These are phyloP conservation scores for Saxidomus purpurata DNA, from an alignment of 1,140 invertebrate genomes.

Conservation along the genomic window DNA sequence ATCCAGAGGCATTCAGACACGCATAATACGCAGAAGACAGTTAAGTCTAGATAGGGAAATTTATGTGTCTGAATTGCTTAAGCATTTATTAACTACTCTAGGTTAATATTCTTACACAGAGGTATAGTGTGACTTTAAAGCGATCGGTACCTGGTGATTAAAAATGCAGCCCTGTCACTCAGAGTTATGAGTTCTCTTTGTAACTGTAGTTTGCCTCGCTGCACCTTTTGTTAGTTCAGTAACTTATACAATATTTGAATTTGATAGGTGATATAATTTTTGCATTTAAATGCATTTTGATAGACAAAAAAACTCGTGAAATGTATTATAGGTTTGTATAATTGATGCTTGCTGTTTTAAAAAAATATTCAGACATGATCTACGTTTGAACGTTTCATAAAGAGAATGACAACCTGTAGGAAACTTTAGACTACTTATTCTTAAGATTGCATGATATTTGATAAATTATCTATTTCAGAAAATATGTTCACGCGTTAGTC, in stretches of 20 bases:
- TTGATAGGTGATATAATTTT: slow-evolving; percentile 46
- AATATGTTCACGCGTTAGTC: too few species aligned
- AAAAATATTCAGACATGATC: neutral
- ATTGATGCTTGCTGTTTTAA: slow-evolving; percentile 1
- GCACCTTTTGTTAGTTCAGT: slow-evolving; percentile 23
- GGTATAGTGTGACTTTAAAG: slow-evolving; percentile 1
- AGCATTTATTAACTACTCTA: neutral
- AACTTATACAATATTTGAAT: slow-evolving; percentile 28
- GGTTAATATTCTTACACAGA: neutral
- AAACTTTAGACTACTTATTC: too few species aligned
- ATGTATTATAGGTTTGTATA: slow-evolving; percentile 5
- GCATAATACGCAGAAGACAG: neutral
- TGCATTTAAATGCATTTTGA: slow-evolving; percentile 41
- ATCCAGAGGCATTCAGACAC: neutral
- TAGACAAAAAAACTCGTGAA: neutral
- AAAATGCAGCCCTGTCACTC: slow-evolving; percentile 36
- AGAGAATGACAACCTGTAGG: too few species aligned
- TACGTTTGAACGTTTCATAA: too few species aligned
- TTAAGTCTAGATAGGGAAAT: neutral
- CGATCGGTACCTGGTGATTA: slow-evolving; percentile 15
- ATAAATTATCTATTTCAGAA: too few species aligned
- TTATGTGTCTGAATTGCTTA: slow-evolving; percentile 21
- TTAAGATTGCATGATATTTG: too few species aligned
- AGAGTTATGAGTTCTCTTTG: slow-evolving; percentile 44
- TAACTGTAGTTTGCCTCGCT: neutral